These are phyloP conservation scores for Diachasma alloeum DNA, from an alignment of 1,140 invertebrate species.

Conservation along the genomic window DNA sequence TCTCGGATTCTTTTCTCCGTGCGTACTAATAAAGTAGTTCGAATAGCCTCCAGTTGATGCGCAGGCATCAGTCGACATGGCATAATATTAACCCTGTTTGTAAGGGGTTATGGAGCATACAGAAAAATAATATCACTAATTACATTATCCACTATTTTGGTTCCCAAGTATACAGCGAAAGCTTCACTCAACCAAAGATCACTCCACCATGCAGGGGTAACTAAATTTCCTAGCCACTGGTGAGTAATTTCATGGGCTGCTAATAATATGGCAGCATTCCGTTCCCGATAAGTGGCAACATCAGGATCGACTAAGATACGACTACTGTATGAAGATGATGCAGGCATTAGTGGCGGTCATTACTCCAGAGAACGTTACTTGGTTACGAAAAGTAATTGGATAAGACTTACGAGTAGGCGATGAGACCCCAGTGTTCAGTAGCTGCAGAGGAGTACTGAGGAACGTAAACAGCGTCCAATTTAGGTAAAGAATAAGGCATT, in stretches of 20 bases:
- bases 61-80: no score
- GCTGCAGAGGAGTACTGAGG: not conserved
- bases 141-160: no score
- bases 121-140: no score
- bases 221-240: constrained; percentile 71
- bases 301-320: not conserved
- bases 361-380: no score
- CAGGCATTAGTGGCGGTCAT: no score
- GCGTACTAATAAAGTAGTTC: no score
- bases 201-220: constrained; percentile 66
- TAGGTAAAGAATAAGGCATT: constrained; percentile 22
- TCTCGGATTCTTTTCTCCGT: no score
- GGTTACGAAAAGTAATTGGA: not conserved
- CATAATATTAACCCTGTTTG: no score
- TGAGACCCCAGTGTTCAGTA: constrained; percentile 27
- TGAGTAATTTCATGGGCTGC: constrained; percentile 73
- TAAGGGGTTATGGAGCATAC: no score
- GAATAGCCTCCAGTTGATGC: no score
- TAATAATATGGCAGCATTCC: constrained; percentile 29
- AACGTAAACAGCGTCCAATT: constrained; percentile 16
- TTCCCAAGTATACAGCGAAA: constrained; percentile 62
- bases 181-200: constrained; percentile 66
- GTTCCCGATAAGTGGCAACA: not conserved
- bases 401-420: constrained; percentile 69
- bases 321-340: not conserved